These are phyloP conservation scores for Rhegmatorhina hoffmannsi DNA, from an alignment of 2,113 vertebrate genomes.

Conservation along the genomic window DNA sequence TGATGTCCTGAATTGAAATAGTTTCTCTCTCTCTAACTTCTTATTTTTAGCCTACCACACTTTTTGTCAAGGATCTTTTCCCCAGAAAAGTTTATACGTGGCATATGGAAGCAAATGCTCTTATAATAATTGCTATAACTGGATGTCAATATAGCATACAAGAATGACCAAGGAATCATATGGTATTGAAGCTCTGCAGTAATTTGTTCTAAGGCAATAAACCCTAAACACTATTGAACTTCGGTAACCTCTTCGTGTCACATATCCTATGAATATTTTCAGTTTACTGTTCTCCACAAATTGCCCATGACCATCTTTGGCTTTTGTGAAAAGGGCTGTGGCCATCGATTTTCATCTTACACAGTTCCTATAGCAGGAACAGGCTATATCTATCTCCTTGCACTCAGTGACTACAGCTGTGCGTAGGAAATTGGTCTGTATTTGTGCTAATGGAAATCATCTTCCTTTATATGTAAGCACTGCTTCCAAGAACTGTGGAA, in stretches of 20 bases:
- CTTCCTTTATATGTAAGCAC: background rate
- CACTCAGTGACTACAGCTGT: background rate
- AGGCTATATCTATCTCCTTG: background rate
- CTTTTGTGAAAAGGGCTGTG: background rate
- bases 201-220: background rate
- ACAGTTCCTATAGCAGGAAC: background rate
- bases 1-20: constrained; percentile 54
- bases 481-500: background rate
- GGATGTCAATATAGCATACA: background rate
- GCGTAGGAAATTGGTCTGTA: background rate
- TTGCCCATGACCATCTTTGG: background rate
- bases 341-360: background rate
- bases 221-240: background rate
- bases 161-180: background rate
- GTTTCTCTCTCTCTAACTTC: background rate
- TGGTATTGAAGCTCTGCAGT: background rate
- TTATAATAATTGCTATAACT: background rate
- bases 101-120: background rate
- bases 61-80: constrained; percentile 8
- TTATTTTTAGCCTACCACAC: background rate
- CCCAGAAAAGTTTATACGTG: background rate
- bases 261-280: background rate
- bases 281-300: background rate
- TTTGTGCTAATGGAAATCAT: background rate
- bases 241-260: background rate